Conservation (phyloP, 2,113 vertebrate species). For the Chaenogobius annularis region DNA sequence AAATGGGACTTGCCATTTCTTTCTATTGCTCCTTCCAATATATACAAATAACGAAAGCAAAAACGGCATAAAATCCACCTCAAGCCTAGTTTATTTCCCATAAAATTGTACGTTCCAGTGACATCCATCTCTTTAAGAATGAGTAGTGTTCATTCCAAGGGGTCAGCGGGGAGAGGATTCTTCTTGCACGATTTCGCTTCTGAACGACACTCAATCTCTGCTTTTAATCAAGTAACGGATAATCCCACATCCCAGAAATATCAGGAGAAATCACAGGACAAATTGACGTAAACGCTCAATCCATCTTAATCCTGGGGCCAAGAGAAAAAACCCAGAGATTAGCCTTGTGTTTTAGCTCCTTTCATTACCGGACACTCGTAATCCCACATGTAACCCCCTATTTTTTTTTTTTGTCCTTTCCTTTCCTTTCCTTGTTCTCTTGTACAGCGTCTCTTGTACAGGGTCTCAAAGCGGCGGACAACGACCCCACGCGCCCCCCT, state of each 20-base stretch:
- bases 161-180: conserved; percentile 18
- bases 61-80: too few relatives aligned
- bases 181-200: conserved; percentile 30
- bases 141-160: neutral
- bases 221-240: conserved; percentile 57
- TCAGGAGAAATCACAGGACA: conserved; percentile 32
- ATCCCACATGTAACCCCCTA: conserved; percentile 33
- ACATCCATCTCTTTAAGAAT: conserved; percentile 1
- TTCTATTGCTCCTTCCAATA: too few relatives aligned
- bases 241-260: conserved; percentile 57
- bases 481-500: conserved; percentile 93
- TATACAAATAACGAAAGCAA: too few relatives aligned
- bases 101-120: neutral
- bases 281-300: conserved; percentile 37
- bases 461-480: conserved; percentile 97
- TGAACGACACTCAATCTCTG: conserved; percentile 42
- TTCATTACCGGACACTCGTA: conserved; percentile 26
- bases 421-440: neutral
- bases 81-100: neutral
- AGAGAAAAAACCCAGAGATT: conserved; percentile 49
- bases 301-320: conserved; percentile 49
- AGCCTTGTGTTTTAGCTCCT: conserved; percentile 13
- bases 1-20: too few relatives aligned
- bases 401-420: neutral
- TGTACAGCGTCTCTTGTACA: conserved; percentile 77